Evolutionary conservation across 2,113 vertebrate species (phyloP).

Genomic region (Burhinus oedicnemus): DNA sequence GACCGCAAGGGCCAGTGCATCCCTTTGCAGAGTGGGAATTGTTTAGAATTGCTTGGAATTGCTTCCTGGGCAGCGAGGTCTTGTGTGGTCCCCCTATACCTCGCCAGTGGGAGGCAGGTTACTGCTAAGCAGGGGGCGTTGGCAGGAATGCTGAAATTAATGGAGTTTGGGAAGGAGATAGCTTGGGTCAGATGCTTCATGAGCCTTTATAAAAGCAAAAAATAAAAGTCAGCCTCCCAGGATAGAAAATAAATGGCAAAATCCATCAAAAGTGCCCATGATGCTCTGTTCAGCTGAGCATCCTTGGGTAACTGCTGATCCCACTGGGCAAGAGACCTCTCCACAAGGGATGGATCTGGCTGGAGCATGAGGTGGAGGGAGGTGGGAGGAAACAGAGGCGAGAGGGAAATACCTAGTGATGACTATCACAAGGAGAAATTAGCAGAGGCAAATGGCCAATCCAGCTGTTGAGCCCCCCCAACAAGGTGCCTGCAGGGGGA

Average conservation of each 20-base stretch:
- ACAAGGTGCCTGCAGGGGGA: fast-evolving
- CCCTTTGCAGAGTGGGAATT: background rate
- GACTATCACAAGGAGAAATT: background rate
- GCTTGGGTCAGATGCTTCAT: background rate
- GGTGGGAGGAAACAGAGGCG: background rate
- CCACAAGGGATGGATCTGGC: background rate
- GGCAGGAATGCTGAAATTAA: background rate
- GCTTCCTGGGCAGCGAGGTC: background rate
- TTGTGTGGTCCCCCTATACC: fast-evolving
- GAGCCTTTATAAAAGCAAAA: background rate
- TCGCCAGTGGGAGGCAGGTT: fast-evolving
- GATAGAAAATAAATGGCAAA: background rate
- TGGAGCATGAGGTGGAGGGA: background rate
- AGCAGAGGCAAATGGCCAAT: background rate
- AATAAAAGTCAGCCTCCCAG: background rate
- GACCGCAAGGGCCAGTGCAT: background rate
- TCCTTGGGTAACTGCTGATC: background rate
- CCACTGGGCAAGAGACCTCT: background rate
- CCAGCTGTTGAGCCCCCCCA: background rate
- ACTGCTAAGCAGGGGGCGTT: background rate
- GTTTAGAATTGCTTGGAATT: background rate
- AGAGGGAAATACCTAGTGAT: background rate
- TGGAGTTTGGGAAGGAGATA: background rate
- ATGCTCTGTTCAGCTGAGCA: background rate
- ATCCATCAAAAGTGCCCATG: background rate